Base-by-base conservation (phyloP, 2,113 vertebrate genomes). In the Chamaetylas fuelleborni region DNA sequence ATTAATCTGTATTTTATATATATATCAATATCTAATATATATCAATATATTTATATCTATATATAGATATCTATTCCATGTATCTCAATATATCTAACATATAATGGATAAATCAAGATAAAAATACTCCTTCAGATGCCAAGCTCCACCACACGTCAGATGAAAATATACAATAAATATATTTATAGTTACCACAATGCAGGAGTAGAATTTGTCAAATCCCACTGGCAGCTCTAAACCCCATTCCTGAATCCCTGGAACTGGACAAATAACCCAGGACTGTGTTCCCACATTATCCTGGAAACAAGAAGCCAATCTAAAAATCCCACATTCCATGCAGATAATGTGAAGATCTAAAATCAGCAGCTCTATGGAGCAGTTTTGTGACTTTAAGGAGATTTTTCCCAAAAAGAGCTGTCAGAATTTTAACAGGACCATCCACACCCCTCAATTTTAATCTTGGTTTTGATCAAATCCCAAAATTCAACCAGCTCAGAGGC, bases 241-340 rank as follows among this genome's bases (percentile, higher is more conserved):
- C 51, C 14, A 7, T 42, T 70, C 62, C 54, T 47, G 48, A 58
- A 12, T 26, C 29, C 19, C 12, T 5, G 11, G 42, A 67, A 12
- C 12, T 7, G 25, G 33, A 23, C 50, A n/a, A 74, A 81, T 14
- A 43, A 61, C 40, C 18, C 66, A 43, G 47, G 64, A 57, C 33
- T 0, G 2, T 11, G 7, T 34, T 78, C 48, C 48, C 40, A 40
- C 0, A 0, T 3, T 16, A 36, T 15, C 28, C 81, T 73, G 14
- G 31, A 28, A 70, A 50, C 56, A 40, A n/a, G 42, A 26, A 73
- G 5, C 33, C 66, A 43, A 26, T 10, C 38, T 22, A 14, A 66
- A 38, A 64, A 20, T 4, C 4, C 51, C 33, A 28, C 19, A 1
- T 6, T 48, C 20, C n/a, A 6, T 14, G 24, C 13, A 12, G 24